Base-by-base conservation (phyloP, 2,113 vertebrate genomes). In the Danionella cerebrum region DNA sequence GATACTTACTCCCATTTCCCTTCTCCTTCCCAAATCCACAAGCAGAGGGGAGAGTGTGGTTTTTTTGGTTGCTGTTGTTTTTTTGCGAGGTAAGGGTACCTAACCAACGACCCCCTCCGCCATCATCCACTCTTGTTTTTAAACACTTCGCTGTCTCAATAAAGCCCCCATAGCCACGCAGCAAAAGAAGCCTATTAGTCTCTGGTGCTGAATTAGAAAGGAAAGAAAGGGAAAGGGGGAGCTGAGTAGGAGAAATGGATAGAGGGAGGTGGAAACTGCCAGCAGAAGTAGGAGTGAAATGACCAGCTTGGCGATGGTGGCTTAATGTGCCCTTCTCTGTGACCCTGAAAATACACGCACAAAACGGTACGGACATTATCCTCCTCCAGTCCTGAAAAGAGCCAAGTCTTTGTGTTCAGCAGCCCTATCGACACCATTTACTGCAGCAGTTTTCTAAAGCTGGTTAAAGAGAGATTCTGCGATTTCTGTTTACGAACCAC, bases 401-500 rank as follows among this genome's bases (percentile, higher is more conserved):
- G 85, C 89, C 88, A 86, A 78, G 87, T 93, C 93, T 95, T 98
- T 96, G 93, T 97, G 90, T 88, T 87, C 78, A 21, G 24, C 64
- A 3, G 82, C 84, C 83, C 87, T 85, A 84, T 88, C 88, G 84
- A 74, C 90, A 87, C 86, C 86, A 87, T 84, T 91, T 90, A 91
- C 89, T 89, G 86, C 87, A 86, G 88, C 82, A 79, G 86, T 82
- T 87, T 82, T 63, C 54, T 81, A 76, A 75, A 78, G 74, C 78
- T 69, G 76, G 72, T 71, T 65, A 58, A 78, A 82, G 78, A 70
- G 54, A 52, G 39, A 39, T 74, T 70, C 73, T 62, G 51, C 25
- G 33, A 69, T 70, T 62, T 69, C 66, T 65, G 62, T 84, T 94
- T 91, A 88, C 90, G 90, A 92, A 90, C 93, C 93, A 96, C 96